Percentiles rank a stretch among this genome's conserved stretches.
phyloP scores from a whole-genome alignment of 2,113 vertebrate genomes.

The Leuciscus idus region DNA sequence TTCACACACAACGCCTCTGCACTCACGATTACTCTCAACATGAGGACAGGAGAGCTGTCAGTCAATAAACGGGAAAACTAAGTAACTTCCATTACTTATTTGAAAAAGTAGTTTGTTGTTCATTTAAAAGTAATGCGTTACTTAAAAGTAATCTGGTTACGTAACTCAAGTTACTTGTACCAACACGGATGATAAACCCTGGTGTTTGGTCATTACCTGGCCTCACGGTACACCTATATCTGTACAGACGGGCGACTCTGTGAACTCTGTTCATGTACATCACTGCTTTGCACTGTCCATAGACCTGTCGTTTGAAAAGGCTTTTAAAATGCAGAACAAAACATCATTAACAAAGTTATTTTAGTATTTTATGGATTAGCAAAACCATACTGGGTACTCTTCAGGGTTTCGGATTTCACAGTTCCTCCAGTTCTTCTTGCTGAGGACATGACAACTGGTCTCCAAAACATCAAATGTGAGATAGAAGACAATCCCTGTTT shows the following conservation, averaged over 20 bases:
- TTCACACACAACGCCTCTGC: too few species aligned
- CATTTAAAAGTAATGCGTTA: too few species aligned
- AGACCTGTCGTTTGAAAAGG: constrained; percentile 65
- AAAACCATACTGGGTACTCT: constrained; percentile 54
- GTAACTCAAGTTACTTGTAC: too few species aligned
- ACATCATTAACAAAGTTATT: background rate
- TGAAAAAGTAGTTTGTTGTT: too few species aligned
- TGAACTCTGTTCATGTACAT: constrained; percentile 71
- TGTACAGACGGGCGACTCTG: constrained; percentile 73
- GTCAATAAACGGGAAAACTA: too few species aligned
- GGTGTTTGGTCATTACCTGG: constrained; percentile 66
- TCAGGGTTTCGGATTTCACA: constrained; percentile 64
- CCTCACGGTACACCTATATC: constrained; percentile 70
- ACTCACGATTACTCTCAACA: too few species aligned
- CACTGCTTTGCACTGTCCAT: constrained; percentile 74
- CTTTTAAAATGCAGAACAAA: background rate
- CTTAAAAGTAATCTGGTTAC: too few species aligned
- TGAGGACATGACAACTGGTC: constrained; percentile 78
- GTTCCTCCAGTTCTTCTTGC: constrained; percentile 65
- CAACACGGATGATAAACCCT: too few species aligned
- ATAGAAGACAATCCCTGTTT: constrained; percentile 66
- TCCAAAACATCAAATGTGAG: constrained; percentile 76
- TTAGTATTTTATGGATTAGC: background rate
- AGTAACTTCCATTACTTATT: too few species aligned
- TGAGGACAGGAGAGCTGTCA: too few species aligned